These are phyloP conservation scores for Nasonovia ribisnigri DNA, from an alignment of 2,888 invertebrate genomes.

Conservation along the genomic window DNA sequence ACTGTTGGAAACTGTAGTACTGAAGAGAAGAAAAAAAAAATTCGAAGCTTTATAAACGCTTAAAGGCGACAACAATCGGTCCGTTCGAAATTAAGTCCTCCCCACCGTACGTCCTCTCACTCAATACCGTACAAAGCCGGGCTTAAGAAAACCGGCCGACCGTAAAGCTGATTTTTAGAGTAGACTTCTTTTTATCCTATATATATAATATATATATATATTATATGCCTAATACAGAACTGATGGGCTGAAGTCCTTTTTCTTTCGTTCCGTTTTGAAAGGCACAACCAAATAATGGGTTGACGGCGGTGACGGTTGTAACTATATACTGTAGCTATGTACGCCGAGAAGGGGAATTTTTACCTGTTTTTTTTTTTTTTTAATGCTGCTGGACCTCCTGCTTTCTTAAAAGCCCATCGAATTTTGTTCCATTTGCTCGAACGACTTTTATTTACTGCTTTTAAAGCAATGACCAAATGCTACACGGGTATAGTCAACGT, in stretches of 20 bases:
- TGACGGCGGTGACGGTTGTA: background rate
- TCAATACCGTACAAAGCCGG: slow-evolving; percentile 56
- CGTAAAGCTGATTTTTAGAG: slow-evolving; percentile 65
- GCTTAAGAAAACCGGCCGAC: slow-evolving; percentile 64
- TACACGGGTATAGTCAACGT: slow-evolving; percentile 9
- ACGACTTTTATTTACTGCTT: slow-evolving; percentile 53
- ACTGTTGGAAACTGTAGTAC: slow-evolving; percentile 43
- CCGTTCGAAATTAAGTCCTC: slow-evolving; percentile 61
- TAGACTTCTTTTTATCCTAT: slow-evolving; percentile 63
- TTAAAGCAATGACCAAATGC: slow-evolving; percentile 32
- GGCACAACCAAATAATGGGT: slow-evolving; percentile 56
- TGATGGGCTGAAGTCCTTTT: slow-evolving; percentile 60
- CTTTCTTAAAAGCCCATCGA: slow-evolving; percentile 40
- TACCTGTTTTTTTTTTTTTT: slow-evolving; percentile 55
- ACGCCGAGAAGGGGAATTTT: slow-evolving; percentile 28
- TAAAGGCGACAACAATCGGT: slow-evolving; percentile 65
- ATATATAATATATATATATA: slow-evolving; percentile 35
- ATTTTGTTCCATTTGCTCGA: slow-evolving; percentile 37
- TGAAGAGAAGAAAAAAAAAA: slow-evolving; percentile 45
- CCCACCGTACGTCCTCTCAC: background rate
- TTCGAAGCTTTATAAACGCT: slow-evolving; percentile 63
- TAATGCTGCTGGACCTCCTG: slow-evolving; percentile 29
- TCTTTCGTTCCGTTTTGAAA: slow-evolving; percentile 56
- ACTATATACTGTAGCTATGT: background rate
- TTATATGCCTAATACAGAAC: slow-evolving; percentile 35